These are phyloP conservation scores for Coenobita brevimanus DNA, from an alignment of 1,140 invertebrate species.

Conservation along the genomic window DNA sequence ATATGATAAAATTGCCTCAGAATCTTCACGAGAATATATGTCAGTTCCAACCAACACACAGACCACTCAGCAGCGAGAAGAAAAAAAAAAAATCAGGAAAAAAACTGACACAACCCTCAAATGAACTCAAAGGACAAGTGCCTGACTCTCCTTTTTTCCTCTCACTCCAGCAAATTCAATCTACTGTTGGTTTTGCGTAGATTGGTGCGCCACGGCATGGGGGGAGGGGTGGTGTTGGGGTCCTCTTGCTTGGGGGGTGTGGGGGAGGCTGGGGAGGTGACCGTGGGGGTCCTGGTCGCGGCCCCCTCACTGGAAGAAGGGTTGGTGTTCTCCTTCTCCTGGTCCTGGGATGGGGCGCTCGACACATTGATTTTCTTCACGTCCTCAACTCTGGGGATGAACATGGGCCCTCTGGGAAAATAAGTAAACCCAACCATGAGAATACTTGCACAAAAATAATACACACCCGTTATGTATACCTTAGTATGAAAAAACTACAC, in stretches of 20 bases:
- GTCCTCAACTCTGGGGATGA: constrained; percentile 47
- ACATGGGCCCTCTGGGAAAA: constrained; percentile 27
- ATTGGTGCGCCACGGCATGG: constrained; percentile 52
- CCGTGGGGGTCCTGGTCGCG: neutral
- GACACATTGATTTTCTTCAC: constrained; percentile 50
- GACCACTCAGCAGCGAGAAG: no score
- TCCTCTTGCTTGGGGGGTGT: constrained; percentile 16
- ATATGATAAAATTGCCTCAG: no score
- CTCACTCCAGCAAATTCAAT: constrained; percentile 42
- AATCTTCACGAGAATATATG: no score
- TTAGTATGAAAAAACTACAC: no score
- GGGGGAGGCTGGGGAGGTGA: neutral
- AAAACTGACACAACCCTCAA: neutral
- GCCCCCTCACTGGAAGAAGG: neutral
- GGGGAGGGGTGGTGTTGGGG: constrained; percentile 5
- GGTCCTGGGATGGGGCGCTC: neutral
- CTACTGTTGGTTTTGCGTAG: constrained; percentile 51
- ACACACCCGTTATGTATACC: no score
- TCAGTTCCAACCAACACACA: no score
- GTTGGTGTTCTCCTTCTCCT: constrained; percentile 20
- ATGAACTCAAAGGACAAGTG: neutral
- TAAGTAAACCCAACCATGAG: no score
- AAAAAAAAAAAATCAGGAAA: neutral
- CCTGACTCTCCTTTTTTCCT: neutral
- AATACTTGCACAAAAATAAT: no score